Percentiles rank a stretch among this genome's conserved stretches.
Evolutionary conservation across 2,113 vertebrate species (phyloP).

Genomic region (Crypturellus undulatus): DNA sequence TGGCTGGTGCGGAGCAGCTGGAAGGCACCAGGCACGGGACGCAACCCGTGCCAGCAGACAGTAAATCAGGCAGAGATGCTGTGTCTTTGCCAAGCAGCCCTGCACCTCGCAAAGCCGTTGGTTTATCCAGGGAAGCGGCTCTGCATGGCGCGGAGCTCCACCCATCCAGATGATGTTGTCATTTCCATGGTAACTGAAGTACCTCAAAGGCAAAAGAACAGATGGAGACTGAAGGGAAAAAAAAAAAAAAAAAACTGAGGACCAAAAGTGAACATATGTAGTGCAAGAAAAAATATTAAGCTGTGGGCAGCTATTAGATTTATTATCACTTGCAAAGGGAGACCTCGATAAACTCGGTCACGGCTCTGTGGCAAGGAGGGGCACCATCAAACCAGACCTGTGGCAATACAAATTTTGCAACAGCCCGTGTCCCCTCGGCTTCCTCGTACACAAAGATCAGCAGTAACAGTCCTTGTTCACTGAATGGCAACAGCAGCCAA

Average conservation of each 20-base stretch:
- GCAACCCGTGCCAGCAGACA: not conserved
- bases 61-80: not conserved
- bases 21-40: not conserved
- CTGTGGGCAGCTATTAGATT: conserved; percentile 67
- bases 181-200: conserved; percentile 72
- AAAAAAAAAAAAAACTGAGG: conserved; percentile 26
- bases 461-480: not conserved
- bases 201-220: conserved; percentile 71
- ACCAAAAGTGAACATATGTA: conserved; percentile 68
- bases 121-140: conserved; percentile 45
- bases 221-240: conserved; percentile 55
- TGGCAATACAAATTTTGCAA: conserved; percentile 8
- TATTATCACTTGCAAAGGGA: conserved; percentile 50
- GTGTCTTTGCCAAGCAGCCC: not conserved
- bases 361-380: not conserved
- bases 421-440: not conserved
- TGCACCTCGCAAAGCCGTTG: not conserved
- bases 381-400: not conserved
- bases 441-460: not conserved
- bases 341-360: conserved; percentile 61
- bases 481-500: conserved; percentile 4
- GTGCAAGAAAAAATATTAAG: conserved; percentile 68
- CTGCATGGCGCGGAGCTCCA: not conserved
- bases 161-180: conserved; percentile 63
- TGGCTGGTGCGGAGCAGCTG: not conserved